Percentiles rank a stretch among this genome's conserved stretches.
Evolutionary conservation across 2,888 invertebrate genomes (phyloP).

Genomic region (Ferdinandea cuprea): DNA sequence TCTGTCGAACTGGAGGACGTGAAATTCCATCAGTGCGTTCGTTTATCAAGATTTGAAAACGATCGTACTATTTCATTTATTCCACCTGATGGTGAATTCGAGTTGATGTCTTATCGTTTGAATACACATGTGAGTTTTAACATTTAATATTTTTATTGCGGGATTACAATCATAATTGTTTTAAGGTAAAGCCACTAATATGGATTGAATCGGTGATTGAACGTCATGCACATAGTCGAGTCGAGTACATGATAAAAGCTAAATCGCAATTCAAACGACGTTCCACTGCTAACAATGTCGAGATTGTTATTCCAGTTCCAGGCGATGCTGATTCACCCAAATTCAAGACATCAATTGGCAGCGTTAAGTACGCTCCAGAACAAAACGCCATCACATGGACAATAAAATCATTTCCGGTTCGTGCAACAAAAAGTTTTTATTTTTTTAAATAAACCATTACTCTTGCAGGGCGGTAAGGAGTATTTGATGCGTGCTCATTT

Average conservation of each 20-base stretch:
- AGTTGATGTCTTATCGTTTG: slow-evolving; percentile 98
- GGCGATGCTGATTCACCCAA: slow-evolving; percentile 99
- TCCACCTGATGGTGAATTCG: slow-evolving; percentile 99
- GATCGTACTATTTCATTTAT: slow-evolving; percentile 99
- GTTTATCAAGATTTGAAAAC: slow-evolving; percentile 98
- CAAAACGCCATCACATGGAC: slow-evolving; percentile 99
- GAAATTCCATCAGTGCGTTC: slow-evolving; percentile 99
- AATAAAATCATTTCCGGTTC: slow-evolving; percentile 95
- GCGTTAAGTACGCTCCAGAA: slow-evolving; percentile 98
- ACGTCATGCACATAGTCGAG: slow-evolving; percentile 97
- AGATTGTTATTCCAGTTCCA: slow-evolving; percentile 97
- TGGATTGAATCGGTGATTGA: slow-evolving; percentile 99
- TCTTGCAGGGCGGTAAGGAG: slow-evolving; percentile 93
- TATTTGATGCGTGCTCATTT: slow-evolving; percentile 99
- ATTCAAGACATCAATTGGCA: slow-evolving; percentile 98
- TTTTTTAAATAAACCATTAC: background rate
- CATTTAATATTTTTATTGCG: too few species aligned
- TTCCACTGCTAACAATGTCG: slow-evolving; percentile 99
- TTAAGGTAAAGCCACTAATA: slow-evolving; percentile 93
- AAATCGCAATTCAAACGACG: slow-evolving; percentile 98
- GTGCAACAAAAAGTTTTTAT: background rate
- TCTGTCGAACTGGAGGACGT: slow-evolving; percentile 99
- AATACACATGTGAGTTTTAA: slow-evolving; percentile 91
- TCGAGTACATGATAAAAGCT: slow-evolving; percentile 99
- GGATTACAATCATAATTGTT: too few species aligned